These are phyloP conservation scores for Hydrochoerus hydrochaeris DNA, from an alignment of 2,113 vertebrate genomes.

Conservation along the genomic window DNA sequence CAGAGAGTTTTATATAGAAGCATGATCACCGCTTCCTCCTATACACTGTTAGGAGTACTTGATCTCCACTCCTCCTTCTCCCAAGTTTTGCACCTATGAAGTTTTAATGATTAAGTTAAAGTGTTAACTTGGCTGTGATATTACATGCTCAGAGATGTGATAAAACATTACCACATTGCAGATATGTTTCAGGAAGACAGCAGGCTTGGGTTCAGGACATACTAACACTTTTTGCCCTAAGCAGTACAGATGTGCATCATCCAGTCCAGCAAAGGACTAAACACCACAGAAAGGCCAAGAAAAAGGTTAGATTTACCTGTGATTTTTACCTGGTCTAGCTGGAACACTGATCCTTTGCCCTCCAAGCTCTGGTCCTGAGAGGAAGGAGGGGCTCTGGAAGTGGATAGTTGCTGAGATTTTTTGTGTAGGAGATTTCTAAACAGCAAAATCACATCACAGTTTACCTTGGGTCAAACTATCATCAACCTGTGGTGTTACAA, in stretches of 20 bases:
- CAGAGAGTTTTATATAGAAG: not conserved
- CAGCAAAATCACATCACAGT: too few species aligned
- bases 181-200: too few species aligned
- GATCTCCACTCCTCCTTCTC: not conserved
- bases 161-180: not conserved
- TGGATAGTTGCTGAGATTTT: too few species aligned
- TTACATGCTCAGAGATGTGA: not conserved
- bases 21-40: not conserved
- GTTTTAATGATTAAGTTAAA: not conserved
- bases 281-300: not conserved
- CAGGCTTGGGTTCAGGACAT: not conserved
- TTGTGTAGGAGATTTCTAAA: too few species aligned
- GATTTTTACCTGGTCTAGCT: not conserved
- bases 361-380: too few species aligned
- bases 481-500: too few species aligned
- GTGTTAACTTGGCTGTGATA: not conserved
- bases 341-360: too few species aligned
- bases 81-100: not conserved
- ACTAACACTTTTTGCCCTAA: not conserved
- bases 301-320: not conserved
- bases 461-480: too few species aligned
- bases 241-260: not conserved
- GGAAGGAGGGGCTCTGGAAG: too few species aligned
- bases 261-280: not conserved
- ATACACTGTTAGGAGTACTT: not conserved